Conservation (phyloP, 2,888 invertebrate genomes). For the Drosophila ustulata region DNA sequence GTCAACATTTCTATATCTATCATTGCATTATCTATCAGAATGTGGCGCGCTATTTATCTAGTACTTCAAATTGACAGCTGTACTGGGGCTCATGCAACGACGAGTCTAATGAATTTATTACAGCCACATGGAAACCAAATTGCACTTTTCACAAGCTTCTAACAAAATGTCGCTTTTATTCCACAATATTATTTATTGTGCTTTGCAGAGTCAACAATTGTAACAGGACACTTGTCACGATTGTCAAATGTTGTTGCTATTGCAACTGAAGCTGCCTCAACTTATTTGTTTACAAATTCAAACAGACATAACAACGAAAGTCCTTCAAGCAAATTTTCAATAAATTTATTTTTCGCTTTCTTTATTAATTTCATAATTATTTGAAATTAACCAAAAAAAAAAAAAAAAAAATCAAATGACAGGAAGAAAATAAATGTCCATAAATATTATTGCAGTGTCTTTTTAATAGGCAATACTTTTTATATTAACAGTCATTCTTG, state of each 20-base stretch:
- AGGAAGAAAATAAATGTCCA: too few species aligned
- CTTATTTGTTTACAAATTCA: background rate
- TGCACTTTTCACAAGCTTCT: conserved; percentile 52
- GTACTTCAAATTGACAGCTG: conserved; percentile 75
- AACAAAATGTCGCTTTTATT: background rate
- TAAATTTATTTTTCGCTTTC: too few species aligned
- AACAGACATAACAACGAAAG: too few species aligned
- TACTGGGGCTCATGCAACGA: conserved; percentile 35
- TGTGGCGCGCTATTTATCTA: conserved; percentile 60
- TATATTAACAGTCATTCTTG: too few species aligned
- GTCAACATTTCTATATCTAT: conserved; percentile 59
- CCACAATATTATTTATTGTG: background rate
- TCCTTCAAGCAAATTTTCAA: too few species aligned
- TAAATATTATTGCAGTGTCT: too few species aligned
- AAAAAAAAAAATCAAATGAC: too few species aligned
- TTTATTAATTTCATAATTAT: too few species aligned
- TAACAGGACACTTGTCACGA: too few species aligned
- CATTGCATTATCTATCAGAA: conserved; percentile 56
- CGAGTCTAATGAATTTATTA: conserved; percentile 43
- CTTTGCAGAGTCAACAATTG: background rate
- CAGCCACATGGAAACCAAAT: conserved; percentile 51
- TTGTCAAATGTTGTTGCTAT: background rate
- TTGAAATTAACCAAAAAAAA: too few species aligned
- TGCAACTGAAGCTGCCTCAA: background rate
- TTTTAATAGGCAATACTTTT: too few species aligned